Conservation (phyloP, 2,113 vertebrate genomes). For the Alouatta palliata region DNA sequence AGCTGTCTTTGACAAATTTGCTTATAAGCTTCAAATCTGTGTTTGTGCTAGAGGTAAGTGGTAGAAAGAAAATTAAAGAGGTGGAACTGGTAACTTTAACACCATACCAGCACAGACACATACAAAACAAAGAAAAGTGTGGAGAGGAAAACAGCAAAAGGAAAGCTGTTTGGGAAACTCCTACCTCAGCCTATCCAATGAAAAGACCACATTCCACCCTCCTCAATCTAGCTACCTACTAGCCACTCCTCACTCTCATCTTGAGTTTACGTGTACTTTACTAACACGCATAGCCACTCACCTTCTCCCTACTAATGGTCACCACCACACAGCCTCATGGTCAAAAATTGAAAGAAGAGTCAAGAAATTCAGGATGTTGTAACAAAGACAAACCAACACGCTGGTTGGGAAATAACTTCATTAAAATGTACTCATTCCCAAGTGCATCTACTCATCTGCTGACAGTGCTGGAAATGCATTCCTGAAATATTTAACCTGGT, state of each 20-base stretch:
- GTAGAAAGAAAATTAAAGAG: neutral
- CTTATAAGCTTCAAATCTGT: conserved; percentile 26
- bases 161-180: conserved; percentile 46
- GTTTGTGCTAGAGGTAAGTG: neutral
- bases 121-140: neutral
- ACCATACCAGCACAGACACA: neutral
- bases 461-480: neutral
- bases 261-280: neutral
- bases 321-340: neutral
- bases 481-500: conserved; percentile 15
- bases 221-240: neutral
- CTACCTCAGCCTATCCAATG: neutral
- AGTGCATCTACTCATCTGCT: conserved; percentile 15
- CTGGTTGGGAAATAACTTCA: conserved; percentile 29
- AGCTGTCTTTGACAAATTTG: conserved; percentile 2
- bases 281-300: neutral
- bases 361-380: neutral
- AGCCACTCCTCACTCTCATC: neutral
- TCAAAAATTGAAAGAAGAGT: conserved; percentile 16
- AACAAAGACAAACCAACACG: conserved; percentile 34
- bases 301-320: neutral
- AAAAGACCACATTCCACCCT: neutral
- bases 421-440: conserved; percentile 33
- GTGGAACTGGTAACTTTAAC: neutral
- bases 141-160: conserved; percentile 17